Base-by-base conservation (phyloP, 2,797 vertebrate genomes). In the Pelobates cultripes region DNA sequence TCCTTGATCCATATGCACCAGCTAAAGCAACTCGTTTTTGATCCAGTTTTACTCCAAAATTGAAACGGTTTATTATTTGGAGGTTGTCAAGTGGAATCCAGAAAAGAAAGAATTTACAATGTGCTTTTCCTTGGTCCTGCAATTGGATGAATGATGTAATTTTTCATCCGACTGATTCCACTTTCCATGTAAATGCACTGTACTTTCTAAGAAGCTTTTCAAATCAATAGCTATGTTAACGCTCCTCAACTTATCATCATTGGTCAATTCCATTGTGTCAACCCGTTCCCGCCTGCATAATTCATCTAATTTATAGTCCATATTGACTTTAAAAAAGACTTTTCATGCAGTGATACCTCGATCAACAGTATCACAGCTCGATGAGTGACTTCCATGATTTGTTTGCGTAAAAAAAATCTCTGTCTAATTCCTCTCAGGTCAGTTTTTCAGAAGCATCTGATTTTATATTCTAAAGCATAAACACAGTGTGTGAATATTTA, bases 181-280 rank as follows among this genome's bases (percentile, higher is more conserved):
- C 81, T 84, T 79, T 84, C 82, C 82, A 70, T 84, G 72, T 75
- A 84, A 84, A 84, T 84, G 77, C 70, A 75, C 60, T 79, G 45
- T 17, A 66, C 64, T 75, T 79, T 79, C 77, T 79, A 55, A 67
- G 75, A 83, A 83, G 70, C 75, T 78, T 44, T 78, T 78, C 55
- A 45, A 78, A 78, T 78, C 76, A 79, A 75, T 79, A 70, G 60
- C 77, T 75, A 45, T 75, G 67, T 69, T 79, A 71, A 75, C 42
- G 63, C 71, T 79, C 74, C 44, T 66, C 80, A 66, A 82, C 80
- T 75, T 79, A 79, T 79, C 77, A 79, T 75, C 70, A 79, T 60
- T 75, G 77, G 82, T 79, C 77, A 79, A 79, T 84, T 79, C 67
- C 42, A 15, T 70, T 75, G 77, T 75, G 71, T 61, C 77, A 70